A percentile compares a stretch with the other conserved stretches of the same genome.
phyloP scores from a whole-genome alignment of 2,113 vertebrate genomes.

The Oncorhynchus nerka region DNA sequence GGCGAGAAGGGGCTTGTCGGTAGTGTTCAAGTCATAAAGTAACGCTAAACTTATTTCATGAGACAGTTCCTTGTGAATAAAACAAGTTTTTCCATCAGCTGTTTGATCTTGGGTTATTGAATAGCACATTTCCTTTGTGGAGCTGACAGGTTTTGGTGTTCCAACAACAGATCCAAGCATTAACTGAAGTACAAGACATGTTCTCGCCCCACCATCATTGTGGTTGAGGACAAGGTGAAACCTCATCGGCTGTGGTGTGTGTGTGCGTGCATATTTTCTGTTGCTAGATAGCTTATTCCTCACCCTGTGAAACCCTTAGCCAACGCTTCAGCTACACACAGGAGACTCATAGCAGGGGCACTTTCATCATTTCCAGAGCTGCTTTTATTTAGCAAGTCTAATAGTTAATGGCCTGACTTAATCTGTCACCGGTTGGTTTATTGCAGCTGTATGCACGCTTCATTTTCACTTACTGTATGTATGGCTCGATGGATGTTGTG shows the following conservation, averaged over 20 bases:
- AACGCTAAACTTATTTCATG: not conserved
- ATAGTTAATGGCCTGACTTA: conserved; percentile 39
- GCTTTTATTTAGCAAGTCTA: conserved; percentile 37
- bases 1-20: conserved; percentile 45
- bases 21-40: conserved; percentile 20
- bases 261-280: not conserved
- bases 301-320: conserved; percentile 21
- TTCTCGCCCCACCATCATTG: conserved; percentile 6
- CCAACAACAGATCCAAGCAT: conserved; percentile 24
- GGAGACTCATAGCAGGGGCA: conserved; percentile 22
- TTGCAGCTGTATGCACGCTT: conserved; percentile 19
- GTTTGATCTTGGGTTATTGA: not conserved
- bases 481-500: not conserved
- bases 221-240: not conserved
- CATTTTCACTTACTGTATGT: conserved; percentile 5
- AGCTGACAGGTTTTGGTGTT: conserved; percentile 24
- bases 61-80: conserved; percentile 39
- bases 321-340: conserved; percentile 28
- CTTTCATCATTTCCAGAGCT: conserved; percentile 12
- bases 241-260: not conserved
- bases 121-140: conserved; percentile 28
- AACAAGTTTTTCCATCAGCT: no score
- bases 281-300: conserved; percentile 21
- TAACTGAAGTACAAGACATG: conserved; percentile 28
- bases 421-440: conserved; percentile 39